Percentiles rank a stretch among this genome's conserved stretches.
phyloP scores from a whole-genome alignment of 2,888 invertebrate species.

The Lamproptera curius region DNA sequence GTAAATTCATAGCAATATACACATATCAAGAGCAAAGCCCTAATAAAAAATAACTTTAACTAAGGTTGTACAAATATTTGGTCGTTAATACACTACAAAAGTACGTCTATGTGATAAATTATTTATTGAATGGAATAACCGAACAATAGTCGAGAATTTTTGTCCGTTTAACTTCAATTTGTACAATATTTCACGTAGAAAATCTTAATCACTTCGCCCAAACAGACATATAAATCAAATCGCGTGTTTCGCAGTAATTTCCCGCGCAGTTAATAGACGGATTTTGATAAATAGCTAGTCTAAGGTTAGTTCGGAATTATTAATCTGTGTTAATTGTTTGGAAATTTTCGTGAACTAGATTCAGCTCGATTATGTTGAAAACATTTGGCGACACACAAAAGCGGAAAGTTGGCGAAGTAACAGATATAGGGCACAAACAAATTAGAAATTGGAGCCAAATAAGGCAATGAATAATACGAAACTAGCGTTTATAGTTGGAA shows the following conservation, averaged over 20 bases:
- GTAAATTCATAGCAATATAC: too few species aligned
- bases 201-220: slow-evolving; percentile 32
- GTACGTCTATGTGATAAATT: too few species aligned
- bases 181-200: slow-evolving; percentile 30
- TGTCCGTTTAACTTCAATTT: too few species aligned
- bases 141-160: too few species aligned
- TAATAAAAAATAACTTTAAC: too few species aligned
- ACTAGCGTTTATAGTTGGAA: slow-evolving; percentile 4
- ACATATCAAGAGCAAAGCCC: too few species aligned
- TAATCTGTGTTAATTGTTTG: too few species aligned
- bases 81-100: too few species aligned
- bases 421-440: slow-evolving; percentile 8
- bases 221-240: slow-evolving; percentile 38
- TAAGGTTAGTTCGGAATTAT: not conserved
- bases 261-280: not conserved
- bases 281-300: slow-evolving; percentile 8
- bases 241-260: slow-evolving; percentile 30
- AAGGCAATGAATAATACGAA: slow-evolving; percentile 8
- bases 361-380: not conserved
- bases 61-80: too few species aligned
- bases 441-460: slow-evolving; percentile 8
- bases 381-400: slow-evolving; percentile 4
- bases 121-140: too few species aligned
- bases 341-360: not conserved
- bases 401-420: slow-evolving; percentile 6